A percentile compares a stretch with the other conserved stretches of the same genome.
Conservation (phyloP, 1,140 invertebrate species). For the Druon quercuslanigerum region DNA sequence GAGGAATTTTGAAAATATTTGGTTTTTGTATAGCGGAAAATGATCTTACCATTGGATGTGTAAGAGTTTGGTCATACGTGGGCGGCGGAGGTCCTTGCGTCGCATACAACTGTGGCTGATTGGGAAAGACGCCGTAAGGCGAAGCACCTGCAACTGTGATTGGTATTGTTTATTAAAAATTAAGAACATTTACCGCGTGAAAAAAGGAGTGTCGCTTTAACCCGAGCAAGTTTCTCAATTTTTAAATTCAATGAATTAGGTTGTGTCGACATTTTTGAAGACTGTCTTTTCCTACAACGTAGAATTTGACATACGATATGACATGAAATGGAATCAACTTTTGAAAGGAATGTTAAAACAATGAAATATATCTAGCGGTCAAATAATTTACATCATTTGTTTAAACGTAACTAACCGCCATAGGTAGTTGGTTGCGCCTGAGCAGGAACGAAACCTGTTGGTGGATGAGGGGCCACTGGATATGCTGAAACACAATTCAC, state of each 20-base stretch:
- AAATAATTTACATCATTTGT: neutral
- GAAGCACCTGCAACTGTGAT: conserved; percentile 78
- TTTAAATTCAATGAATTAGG: too few relatives aligned
- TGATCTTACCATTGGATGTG: conserved; percentile 77
- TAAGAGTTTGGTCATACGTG: conserved; percentile 80
- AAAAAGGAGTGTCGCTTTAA: too few relatives aligned
- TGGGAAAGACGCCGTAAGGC: conserved; percentile 80
- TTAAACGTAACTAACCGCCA: conserved; percentile 67
- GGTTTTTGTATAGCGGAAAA: neutral
- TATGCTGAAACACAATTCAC: conserved; percentile 74
- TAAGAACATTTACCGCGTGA: too few relatives aligned
- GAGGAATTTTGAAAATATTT: neutral
- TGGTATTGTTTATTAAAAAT: neutral
- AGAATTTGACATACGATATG: conserved; percentile 28
- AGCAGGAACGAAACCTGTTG: conserved; percentile 76
- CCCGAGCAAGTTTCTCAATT: too few relatives aligned
- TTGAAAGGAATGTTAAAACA: too few relatives aligned
- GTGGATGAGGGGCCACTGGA: conserved; percentile 75
- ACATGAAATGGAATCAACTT: conserved; percentile 26
- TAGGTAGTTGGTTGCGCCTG: conserved; percentile 74
- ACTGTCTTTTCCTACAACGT: conserved; percentile 1
- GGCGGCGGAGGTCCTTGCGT: conserved; percentile 78
- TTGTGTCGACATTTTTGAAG: neutral
- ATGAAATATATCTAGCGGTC: too few relatives aligned
- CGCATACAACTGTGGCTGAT: conserved; percentile 76